These are phyloP conservation scores for Thumatha senex DNA, from an alignment of 2,888 invertebrate species.

Conservation along the genomic window DNA sequence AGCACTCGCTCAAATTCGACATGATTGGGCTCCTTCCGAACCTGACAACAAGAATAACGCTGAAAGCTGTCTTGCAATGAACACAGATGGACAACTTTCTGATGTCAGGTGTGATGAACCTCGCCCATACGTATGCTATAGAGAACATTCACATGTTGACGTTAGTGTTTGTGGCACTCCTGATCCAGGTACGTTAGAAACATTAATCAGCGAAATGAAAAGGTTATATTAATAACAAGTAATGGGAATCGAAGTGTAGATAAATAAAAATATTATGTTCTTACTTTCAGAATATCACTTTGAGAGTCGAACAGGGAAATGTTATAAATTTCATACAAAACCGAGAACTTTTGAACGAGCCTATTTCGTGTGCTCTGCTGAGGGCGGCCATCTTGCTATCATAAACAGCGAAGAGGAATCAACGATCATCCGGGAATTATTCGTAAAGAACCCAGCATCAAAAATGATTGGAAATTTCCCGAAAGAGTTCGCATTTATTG, in stretches of 20 bases:
- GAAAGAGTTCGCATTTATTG: constrained; percentile 36
- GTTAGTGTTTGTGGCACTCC: constrained; percentile 3
- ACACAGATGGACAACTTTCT: not conserved
- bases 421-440: constrained; percentile 26
- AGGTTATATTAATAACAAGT: too few relatives aligned
- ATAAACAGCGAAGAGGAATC: constrained; percentile 49
- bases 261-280: too few relatives aligned
- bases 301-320: constrained; percentile 43
- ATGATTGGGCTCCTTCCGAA: constrained; percentile 5
- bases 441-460: constrained; percentile 30
- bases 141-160: not conserved
- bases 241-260: too few relatives aligned
- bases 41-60: constrained; percentile 9
- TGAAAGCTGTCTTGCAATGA: not conserved
- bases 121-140: constrained; percentile 1
- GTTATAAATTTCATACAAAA: constrained; percentile 54
- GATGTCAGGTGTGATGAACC: constrained; percentile 1
- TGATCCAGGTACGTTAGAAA: not conserved
- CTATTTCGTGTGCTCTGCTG: constrained; percentile 48
- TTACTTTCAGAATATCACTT: constrained; percentile 44
- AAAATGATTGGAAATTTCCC: constrained; percentile 21
- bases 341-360: constrained; percentile 49
- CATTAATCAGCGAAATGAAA: too few relatives aligned
- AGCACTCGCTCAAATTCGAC: not conserved
- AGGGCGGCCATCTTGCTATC: constrained; percentile 49